Conservation (phyloP, 2,797 vertebrate species). For the Delichon dasypus region DNA sequence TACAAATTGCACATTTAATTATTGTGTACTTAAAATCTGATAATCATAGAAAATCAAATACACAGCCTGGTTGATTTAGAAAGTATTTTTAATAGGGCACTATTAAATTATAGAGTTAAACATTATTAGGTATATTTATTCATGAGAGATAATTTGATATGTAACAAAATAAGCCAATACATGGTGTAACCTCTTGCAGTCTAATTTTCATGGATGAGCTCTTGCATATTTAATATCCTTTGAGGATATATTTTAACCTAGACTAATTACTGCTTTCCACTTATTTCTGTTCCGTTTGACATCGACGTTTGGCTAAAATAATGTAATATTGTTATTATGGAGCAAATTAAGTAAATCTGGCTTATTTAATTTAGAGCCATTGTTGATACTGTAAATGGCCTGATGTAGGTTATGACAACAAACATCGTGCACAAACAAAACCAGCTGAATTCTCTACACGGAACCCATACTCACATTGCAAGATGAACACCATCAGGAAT, state of each 20-base stretch:
- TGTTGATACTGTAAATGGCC: constrained; percentile 52
- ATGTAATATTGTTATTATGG: constrained; percentile 75
- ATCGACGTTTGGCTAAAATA: constrained; percentile 74
- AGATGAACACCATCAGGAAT: neutral
- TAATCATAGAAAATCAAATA: constrained; percentile 71
- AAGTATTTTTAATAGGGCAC: constrained; percentile 75
- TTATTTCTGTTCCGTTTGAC: constrained; percentile 76
- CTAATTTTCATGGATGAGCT: constrained; percentile 82
- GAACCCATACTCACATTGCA: neutral
- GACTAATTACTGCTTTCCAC: constrained; percentile 79
- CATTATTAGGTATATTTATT: constrained; percentile 81
- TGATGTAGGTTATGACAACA: constrained; percentile 22
- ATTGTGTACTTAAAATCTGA: constrained; percentile 61
- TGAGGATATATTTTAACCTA: constrained; percentile 80
- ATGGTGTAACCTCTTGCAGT: constrained; percentile 76
- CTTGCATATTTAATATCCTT: constrained; percentile 81
- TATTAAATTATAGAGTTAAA: constrained; percentile 78
- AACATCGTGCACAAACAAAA: neutral
- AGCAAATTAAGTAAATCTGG: constrained; percentile 62
- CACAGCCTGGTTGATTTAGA: constrained; percentile 67
- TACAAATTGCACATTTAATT: constrained; percentile 72
- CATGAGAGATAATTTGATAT: constrained; percentile 80
- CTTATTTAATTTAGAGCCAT: constrained; percentile 60
- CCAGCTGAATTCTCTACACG: neutral
- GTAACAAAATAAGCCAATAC: constrained; percentile 80